Evolutionary conservation across 1,140 invertebrate genomes (phyloP).

Genomic region (Cataglyphis hispanica): DNA sequence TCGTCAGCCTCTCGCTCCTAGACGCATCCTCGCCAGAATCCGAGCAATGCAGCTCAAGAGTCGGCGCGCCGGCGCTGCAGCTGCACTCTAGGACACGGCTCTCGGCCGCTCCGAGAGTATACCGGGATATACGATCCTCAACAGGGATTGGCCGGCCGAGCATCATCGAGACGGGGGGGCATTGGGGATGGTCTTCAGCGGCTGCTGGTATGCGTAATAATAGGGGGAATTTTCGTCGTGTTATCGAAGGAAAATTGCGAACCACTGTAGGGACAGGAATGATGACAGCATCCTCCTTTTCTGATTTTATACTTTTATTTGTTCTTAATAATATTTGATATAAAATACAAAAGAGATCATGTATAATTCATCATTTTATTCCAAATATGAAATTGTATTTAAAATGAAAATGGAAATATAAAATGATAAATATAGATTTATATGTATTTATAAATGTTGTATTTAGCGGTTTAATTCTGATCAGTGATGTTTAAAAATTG

Average conservation of each 20-base stretch:
- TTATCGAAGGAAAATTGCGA: slow-evolving; percentile 37
- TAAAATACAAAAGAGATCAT: not conserved
- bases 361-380: not conserved
- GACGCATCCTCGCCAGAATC: slow-evolving; percentile 79
- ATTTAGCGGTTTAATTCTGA: slow-evolving; percentile 35
- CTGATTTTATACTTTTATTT: not conserved
- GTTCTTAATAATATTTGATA: not conserved
- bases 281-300: not conserved
- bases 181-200: slow-evolving; percentile 30
- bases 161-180: slow-evolving; percentile 7
- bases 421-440: slow-evolving; percentile 14
- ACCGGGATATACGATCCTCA: slow-evolving; percentile 15
- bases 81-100: slow-evolving; percentile 62
- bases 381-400: not conserved
- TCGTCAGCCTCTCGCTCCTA: slow-evolving; percentile 75
- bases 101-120: slow-evolving; percentile 27
- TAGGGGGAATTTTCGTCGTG: slow-evolving; percentile 29
- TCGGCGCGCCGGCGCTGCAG: slow-evolving; percentile 73
- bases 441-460: slow-evolving; percentile 31
- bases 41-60: slow-evolving; percentile 82
- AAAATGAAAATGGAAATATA: slow-evolving; percentile 20
- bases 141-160: slow-evolving; percentile 29
- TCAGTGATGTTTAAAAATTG: slow-evolving; percentile 37
- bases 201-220: slow-evolving; percentile 47
- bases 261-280: not conserved